A percentile compares a stretch with the other conserved stretches of the same genome.
Conservation (phyloP, 2,797 vertebrate species). For the Ptychadena robeensis region DNA sequence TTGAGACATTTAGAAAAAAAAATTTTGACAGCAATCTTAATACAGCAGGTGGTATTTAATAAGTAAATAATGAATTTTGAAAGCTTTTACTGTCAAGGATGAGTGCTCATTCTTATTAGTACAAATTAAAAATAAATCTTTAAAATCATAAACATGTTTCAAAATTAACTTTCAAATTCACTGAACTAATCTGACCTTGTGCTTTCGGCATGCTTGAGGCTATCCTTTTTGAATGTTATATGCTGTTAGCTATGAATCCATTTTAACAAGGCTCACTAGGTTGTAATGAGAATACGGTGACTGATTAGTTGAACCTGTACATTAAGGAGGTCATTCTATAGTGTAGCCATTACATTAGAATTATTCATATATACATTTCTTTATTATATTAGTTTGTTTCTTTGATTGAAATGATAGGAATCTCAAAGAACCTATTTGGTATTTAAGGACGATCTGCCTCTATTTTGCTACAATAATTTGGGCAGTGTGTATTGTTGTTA, state of each 20-base stretch:
- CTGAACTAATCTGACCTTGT: slow-evolving; percentile 60
- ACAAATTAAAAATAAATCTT: slow-evolving; percentile 59
- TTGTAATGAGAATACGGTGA: slow-evolving; percentile 24
- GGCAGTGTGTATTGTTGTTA: background rate
- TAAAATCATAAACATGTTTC: slow-evolving; percentile 60
- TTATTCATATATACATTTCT: slow-evolving; percentile 27
- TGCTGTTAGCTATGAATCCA: slow-evolving; percentile 27
- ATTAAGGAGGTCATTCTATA: slow-evolving; percentile 24
- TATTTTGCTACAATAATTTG: background rate
- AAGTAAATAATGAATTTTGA: slow-evolving; percentile 61
- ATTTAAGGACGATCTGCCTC: background rate
- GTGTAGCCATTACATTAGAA: background rate
- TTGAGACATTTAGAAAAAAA: slow-evolving; percentile 56
- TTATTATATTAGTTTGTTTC: background rate
- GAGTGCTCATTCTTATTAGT: slow-evolving; percentile 60
- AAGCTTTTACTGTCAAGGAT: slow-evolving; percentile 62
- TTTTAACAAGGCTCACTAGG: slow-evolving; percentile 36
- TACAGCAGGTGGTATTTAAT: slow-evolving; percentile 63
- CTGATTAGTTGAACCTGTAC: slow-evolving; percentile 25
- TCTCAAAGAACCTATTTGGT: background rate
- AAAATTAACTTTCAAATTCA: slow-evolving; percentile 60
- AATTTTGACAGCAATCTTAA: slow-evolving; percentile 63
- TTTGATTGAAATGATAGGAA: background rate
- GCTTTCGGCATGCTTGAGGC: slow-evolving; percentile 42
- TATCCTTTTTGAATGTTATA: slow-evolving; percentile 57